Conservation (phyloP, 2,797 vertebrate species). For the Notolepis coatsorum region DNA sequence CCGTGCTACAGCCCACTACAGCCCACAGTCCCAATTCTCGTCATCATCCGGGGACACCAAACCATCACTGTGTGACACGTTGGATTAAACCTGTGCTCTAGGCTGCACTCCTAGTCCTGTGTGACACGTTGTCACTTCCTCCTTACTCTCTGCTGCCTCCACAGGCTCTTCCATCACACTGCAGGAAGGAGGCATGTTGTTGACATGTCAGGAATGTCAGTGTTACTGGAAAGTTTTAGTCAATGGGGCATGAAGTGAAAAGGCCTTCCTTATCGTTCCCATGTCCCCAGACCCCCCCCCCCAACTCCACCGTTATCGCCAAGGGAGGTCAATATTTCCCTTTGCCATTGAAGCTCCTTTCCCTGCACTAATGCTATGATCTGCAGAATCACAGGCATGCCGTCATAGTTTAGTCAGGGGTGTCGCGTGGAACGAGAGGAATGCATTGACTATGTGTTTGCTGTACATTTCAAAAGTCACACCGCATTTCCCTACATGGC, state of each 20-base stretch:
- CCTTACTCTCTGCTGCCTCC: too few relatives aligned
- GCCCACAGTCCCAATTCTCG: too few relatives aligned
- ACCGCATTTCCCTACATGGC: slow-evolving; percentile 49
- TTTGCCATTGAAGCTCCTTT: slow-evolving; percentile 66
- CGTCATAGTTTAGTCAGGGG: slow-evolving; percentile 46
- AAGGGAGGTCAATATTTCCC: slow-evolving; percentile 70
- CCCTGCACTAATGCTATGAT: slow-evolving; percentile 60
- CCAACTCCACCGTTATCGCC: slow-evolving; percentile 57
- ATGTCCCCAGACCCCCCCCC: slow-evolving; percentile 35
- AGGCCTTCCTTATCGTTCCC: slow-evolving; percentile 18
- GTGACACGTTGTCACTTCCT: too few relatives aligned
- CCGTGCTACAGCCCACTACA: too few relatives aligned
- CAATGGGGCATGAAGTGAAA: slow-evolving; percentile 15
- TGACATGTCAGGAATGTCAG: slow-evolving; percentile 39
- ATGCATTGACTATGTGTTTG: slow-evolving; percentile 72
- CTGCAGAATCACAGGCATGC: slow-evolving; percentile 59
- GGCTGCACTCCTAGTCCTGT: too few relatives aligned
- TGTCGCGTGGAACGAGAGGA: slow-evolving; percentile 69
- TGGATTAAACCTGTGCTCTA: too few relatives aligned
- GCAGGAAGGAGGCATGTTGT: not conserved
- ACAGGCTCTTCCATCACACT: too few relatives aligned
- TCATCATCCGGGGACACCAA: too few relatives aligned
- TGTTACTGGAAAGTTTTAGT: slow-evolving; percentile 31
- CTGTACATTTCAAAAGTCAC: slow-evolving; percentile 56
- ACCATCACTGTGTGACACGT: too few relatives aligned